phyloP scores from a whole-genome alignment of 2,888 invertebrate species.

The Cerastis rubricosa region DNA sequence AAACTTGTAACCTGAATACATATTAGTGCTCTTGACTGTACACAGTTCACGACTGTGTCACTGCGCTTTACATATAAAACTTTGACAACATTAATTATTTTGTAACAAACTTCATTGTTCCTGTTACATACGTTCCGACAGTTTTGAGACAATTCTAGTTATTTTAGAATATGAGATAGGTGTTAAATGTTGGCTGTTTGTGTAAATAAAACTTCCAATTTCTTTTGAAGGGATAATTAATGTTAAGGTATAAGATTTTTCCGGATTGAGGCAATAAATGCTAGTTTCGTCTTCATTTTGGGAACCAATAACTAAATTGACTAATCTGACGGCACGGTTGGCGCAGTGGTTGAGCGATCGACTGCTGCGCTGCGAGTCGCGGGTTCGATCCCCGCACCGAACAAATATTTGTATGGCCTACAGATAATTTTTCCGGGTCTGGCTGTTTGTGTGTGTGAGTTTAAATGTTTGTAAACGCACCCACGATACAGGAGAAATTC shows the following conservation, averaged over 20 bases:
- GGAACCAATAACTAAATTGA: neutral
- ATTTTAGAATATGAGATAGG: constrained; percentile 37
- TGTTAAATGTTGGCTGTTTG: constrained; percentile 20
- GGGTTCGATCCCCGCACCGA: no score
- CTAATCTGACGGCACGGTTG: no score
- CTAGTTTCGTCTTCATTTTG: constrained; percentile 10
- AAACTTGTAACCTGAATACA: neutral
- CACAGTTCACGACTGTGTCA: neutral
- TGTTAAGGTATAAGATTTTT: constrained; percentile 30
- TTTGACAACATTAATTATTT: constrained; percentile 58
- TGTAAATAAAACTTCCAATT: constrained; percentile 13
- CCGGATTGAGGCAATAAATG: constrained; percentile 26
- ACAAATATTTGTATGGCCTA: no score
- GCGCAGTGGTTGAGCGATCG: no score
- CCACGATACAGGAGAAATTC: no score
- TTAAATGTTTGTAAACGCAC: no score
- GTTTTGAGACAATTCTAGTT: constrained; percentile 18
- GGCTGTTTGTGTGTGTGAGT: no score
- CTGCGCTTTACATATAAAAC: constrained; percentile 62
- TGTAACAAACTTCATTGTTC: constrained; percentile 37
- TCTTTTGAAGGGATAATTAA: constrained; percentile 28
- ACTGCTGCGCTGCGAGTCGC: no score
- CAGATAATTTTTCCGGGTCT: no score
- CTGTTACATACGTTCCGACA: constrained; percentile 20
- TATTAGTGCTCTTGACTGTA: neutral